Base-by-base conservation (phyloP, 2,888 invertebrate genomes). In the Ormyrus pomaceus region DNA sequence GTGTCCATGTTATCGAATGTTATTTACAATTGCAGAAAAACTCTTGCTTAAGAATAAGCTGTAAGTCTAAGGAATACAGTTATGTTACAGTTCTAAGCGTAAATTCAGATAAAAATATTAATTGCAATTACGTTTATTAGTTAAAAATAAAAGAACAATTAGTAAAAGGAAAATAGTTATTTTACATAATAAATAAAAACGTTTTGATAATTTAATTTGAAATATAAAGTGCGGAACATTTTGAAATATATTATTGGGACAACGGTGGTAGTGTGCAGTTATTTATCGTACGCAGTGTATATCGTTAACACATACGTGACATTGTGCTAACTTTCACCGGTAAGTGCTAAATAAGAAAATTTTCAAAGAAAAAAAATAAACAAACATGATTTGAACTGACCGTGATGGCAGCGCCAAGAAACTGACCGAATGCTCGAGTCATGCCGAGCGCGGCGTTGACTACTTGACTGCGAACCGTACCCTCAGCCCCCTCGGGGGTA, bases 361-460 rank as follows among this genome's bases (percentile, higher is more conserved):
- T 45, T 66, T 50, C 11, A 48, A 58, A 71, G 58, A 71, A 58
- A 55, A 56, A 66, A 72, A 48, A 64, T 55, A 77, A 68, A 76
- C 76, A 80, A 73, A 82, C 70, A 80, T 34, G 34, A 58, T 6
- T 69, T 4, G 7, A 70, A 84, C 83, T 86, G 86, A 95, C 96
- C 94, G 95, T 95, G 87, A 96, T 93, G 76, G 95, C 95, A 86
- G 94, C 94, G 85, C 95, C 95, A 86, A 96, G 92, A 91, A 96
- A 95, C 90, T 94, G 94, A 81, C 95, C 95, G 89, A 96, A 95
- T 2, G 95, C 95, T 89, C 94, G 93, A 50, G 95, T 95, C 82
- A 95, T 95, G 86, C 95, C 95, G 84, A 95, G 94, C 79, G 95
- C 95, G 19, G 95, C 95, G 76, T 93, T 94, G 70, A 95, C 93